phyloP scores from a whole-genome alignment of 1,140 invertebrate genomes.

The Sesamia nonagrioides region DNA sequence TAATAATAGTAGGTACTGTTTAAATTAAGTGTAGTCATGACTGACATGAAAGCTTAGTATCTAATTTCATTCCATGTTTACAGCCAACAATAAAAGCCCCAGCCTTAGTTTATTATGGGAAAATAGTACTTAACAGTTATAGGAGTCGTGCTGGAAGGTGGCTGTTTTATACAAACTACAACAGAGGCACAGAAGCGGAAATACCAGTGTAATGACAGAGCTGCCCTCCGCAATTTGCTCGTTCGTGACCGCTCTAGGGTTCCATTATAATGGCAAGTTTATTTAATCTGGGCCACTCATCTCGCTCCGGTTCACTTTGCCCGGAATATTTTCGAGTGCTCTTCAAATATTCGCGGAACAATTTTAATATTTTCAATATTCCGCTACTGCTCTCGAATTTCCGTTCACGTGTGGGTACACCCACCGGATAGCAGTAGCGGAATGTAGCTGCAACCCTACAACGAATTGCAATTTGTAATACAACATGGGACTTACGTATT shows the following conservation, averaged over 20 bases:
- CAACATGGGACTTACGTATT: not conserved
- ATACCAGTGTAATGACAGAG: slow-evolving; percentile 51
- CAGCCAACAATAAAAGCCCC: slow-evolving; percentile 6
- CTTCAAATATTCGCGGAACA: slow-evolving; percentile 21
- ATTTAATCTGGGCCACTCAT: slow-evolving; percentile 48
- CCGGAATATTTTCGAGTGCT: slow-evolving; percentile 35
- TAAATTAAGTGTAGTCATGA: not conserved
- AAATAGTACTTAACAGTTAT: slow-evolving; percentile 27
- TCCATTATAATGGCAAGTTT: slow-evolving; percentile 35
- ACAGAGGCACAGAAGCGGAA: slow-evolving; percentile 49
- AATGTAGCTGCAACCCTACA: no score
- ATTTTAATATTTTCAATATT: slow-evolving; percentile 29
- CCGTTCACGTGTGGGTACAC: not conserved
- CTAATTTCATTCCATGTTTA: slow-evolving; percentile 24
- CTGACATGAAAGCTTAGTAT: slow-evolving; percentile 4
- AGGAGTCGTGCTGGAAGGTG: slow-evolving; percentile 27
- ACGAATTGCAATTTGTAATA: slow-evolving; percentile 22
- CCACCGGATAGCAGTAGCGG: no score
- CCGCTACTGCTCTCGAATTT: slow-evolving; percentile 22
- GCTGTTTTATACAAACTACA: slow-evolving; percentile 26
- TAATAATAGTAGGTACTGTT: no score
- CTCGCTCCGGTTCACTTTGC: slow-evolving; percentile 22
- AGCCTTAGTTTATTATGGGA: slow-evolving; percentile 5
- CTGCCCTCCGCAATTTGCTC: slow-evolving; percentile 51
- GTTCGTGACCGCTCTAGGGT: slow-evolving; percentile 55